A percentile compares a stretch with the other conserved stretches of the same genome.
These are phyloP conservation scores for Drosophila ochracea DNA, from an alignment of 2,888 invertebrate genomes.

Conservation along the genomic window DNA sequence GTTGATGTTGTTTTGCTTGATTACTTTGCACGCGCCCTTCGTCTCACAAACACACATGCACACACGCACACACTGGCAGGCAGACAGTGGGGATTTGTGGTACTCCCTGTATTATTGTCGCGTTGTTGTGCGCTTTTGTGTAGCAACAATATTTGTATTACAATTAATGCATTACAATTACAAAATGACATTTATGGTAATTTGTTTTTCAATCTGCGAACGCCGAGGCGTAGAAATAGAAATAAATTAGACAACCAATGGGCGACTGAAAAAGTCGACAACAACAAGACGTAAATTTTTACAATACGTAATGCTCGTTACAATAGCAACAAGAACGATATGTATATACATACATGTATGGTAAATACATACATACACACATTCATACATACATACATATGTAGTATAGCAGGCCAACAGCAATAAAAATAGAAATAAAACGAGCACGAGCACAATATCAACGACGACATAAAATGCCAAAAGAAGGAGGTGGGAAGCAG, in stretches of 20 bases:
- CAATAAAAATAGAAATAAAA: conserved; percentile 62
- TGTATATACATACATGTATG: not conserved
- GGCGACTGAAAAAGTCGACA: conserved; percentile 31
- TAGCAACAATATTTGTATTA: conserved; percentile 50
- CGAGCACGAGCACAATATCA: conserved; percentile 52
- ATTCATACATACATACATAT: not conserved
- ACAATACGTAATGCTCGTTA: conserved; percentile 67
- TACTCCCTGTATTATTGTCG: conserved; percentile 16
- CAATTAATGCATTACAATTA: conserved; percentile 59
- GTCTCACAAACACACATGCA: conserved; percentile 15
- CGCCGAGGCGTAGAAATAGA: conserved; percentile 57
- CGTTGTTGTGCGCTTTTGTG: conserved; percentile 17
- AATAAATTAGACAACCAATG: conserved; percentile 71
- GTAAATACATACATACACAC: not conserved
- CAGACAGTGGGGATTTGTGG: conserved; percentile 5
- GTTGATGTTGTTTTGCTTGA: conserved; percentile 51
- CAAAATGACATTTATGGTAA: conserved; percentile 71
- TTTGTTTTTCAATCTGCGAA: conserved; percentile 64
- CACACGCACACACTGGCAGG: not conserved
- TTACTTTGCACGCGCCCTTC: conserved; percentile 17
- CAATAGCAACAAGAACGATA: conserved; percentile 32
- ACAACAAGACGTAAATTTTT: conserved; percentile 55
- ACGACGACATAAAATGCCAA: conserved; percentile 54
- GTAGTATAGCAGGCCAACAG: conserved; percentile 42
- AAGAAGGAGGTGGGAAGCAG: conserved; percentile 12